These are phyloP conservation scores for Coenonympha arcania DNA, from an alignment of 2,888 invertebrate genomes.

Conservation along the genomic window DNA sequence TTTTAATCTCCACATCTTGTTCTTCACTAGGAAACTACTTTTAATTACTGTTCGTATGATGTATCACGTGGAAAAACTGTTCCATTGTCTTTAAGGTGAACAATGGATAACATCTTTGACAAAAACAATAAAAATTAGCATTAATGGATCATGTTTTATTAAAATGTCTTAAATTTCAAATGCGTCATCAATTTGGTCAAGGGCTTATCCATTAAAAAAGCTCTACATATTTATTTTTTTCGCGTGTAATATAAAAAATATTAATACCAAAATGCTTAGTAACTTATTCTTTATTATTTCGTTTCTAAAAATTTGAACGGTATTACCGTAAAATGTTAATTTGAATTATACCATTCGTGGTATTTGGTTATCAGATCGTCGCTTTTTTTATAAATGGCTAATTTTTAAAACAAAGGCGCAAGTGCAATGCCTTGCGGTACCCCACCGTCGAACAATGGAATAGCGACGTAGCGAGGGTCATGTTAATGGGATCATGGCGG, in stretches of 20 bases:
- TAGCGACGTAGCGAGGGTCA: slow-evolving; percentile 18
- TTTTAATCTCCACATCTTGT: slow-evolving; percentile 6
- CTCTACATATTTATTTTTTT: too few relatives aligned
- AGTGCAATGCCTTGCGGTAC: slow-evolving; percentile 25
- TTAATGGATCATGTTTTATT: too few relatives aligned
- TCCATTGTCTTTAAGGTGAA: slow-evolving; percentile 2
- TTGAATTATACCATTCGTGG: slow-evolving; percentile 6
- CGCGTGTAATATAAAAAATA: too few relatives aligned
- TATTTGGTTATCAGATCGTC: slow-evolving; percentile 13
- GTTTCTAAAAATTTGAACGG: neutral
- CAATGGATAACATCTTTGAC: slow-evolving; percentile 1
- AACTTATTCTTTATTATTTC: neutral
- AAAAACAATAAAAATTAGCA: neutral
- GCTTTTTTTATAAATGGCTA: slow-evolving; percentile 18
- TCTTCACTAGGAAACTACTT: slow-evolving; percentile 5
- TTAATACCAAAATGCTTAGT: too few relatives aligned
- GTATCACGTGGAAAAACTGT: slow-evolving; percentile 3
- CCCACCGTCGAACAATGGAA: slow-evolving; percentile 19
- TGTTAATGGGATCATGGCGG: slow-evolving; percentile 18
- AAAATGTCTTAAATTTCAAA: too few relatives aligned
- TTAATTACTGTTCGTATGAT: slow-evolving; percentile 1
- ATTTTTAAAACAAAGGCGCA: slow-evolving; percentile 24
- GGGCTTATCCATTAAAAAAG: too few relatives aligned
- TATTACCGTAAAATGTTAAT: slow-evolving; percentile 1
- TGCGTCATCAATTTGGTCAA: too few relatives aligned